Percentiles rank a stretch among this genome's conserved stretches.
Conservation (phyloP, 2,797 vertebrate genomes). For the Sebastes variabilis region DNA sequence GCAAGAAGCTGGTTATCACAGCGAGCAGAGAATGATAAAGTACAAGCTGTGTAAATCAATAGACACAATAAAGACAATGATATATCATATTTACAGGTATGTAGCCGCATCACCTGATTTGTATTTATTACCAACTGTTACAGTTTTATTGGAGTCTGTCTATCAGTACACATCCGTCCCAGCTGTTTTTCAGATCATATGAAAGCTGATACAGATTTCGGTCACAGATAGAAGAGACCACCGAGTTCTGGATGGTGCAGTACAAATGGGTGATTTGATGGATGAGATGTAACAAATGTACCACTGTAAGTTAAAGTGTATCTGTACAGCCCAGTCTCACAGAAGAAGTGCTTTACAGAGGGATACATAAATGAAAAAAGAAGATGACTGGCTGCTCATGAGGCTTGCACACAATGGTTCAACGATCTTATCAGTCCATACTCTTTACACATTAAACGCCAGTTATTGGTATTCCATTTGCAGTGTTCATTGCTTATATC, state of each 20-base stretch:
- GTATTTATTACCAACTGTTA: neutral
- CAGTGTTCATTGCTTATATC: neutral
- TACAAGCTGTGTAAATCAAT: neutral
- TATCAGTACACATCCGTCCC: neutral
- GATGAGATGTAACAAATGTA: neutral
- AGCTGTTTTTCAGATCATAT: neutral
- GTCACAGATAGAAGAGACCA: neutral
- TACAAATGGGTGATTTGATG: neutral
- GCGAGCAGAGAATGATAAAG: neutral
- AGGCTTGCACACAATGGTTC: neutral
- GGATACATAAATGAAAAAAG: neutral
- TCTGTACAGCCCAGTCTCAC: neutral
- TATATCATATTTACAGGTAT: neutral
- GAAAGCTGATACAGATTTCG: neutral
- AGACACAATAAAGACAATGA: neutral
- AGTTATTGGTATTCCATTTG: slow-evolving; percentile 8
- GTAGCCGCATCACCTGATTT: neutral
- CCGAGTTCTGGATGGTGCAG: neutral
- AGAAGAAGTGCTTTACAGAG: neutral
- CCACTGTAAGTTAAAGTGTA: neutral
- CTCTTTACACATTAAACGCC: neutral
- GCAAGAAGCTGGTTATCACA: neutral
- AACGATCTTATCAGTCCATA: neutral
- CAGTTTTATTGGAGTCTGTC: neutral
- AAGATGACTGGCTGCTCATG: neutral